Percentiles rank a stretch among this genome's conserved stretches.
phyloP scores from a whole-genome alignment of 2,113 vertebrate species.

The Gila orcuttii region DNA sequence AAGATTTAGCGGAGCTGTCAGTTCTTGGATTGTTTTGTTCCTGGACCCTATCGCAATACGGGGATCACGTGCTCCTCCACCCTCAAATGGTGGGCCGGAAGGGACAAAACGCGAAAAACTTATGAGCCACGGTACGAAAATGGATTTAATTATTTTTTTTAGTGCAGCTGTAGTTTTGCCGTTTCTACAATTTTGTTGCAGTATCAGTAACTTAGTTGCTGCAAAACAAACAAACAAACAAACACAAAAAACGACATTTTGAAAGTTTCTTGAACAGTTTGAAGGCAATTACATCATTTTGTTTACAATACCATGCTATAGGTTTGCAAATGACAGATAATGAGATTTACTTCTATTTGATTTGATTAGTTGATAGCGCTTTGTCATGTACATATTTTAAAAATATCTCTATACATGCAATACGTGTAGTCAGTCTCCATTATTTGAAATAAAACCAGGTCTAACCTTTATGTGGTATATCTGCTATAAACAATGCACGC shows the following conservation, averaged over 20 bases:
- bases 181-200: too few species aligned
- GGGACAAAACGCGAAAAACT: constrained; percentile 43
- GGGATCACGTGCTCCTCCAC: constrained; percentile 68
- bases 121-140: background rate
- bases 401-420: background rate
- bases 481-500: too few species aligned
- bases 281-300: background rate
- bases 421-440: background rate
- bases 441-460: background rate
- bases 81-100: constrained; percentile 64
- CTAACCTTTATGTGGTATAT: background rate
- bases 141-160: background rate
- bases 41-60: constrained; percentile 62
- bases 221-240: too few species aligned
- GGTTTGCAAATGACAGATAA: background rate
- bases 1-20: constrained; percentile 24
- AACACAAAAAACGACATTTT: background rate
- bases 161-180: background rate
- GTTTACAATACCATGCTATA: background rate
- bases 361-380: background rate
- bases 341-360: background rate
- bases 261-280: background rate
- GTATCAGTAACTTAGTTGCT: too few species aligned
- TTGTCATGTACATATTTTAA: background rate
- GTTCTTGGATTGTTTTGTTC: constrained; percentile 68